Percentiles rank a stretch among this genome's conserved stretches.
These are phyloP conservation scores for Sebastes steindachneri DNA, from an alignment of 2,797 vertebrate genomes.

Conservation along the genomic window DNA sequence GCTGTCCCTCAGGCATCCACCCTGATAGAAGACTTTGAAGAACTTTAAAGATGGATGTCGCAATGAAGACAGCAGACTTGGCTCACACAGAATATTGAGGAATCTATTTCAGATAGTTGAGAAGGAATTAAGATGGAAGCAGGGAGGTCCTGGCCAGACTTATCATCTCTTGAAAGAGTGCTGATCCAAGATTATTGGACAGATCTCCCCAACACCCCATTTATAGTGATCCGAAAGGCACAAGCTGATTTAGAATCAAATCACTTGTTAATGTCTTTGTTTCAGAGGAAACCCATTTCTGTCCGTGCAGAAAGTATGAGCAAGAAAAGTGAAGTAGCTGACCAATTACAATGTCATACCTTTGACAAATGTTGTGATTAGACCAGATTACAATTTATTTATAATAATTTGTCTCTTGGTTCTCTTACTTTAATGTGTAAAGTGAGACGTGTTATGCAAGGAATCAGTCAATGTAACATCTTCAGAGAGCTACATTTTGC, in stretches of 20 bases:
- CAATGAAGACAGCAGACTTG: slow-evolving; percentile 73
- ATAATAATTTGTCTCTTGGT: background rate
- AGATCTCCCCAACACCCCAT: slow-evolving; percentile 17
- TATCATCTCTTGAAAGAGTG: slow-evolving; percentile 52
- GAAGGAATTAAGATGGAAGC: slow-evolving; percentile 64
- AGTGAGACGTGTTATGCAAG: background rate
- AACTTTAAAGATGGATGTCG: slow-evolving; percentile 82
- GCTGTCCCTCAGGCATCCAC: slow-evolving; percentile 66
- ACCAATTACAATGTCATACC: background rate
- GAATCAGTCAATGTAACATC: background rate
- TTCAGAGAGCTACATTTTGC: background rate
- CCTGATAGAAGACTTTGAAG: slow-evolving; percentile 77
- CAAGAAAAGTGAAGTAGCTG: background rate
- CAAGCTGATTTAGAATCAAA: slow-evolving; percentile 7
- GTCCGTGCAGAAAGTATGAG: background rate
- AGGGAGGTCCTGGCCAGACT: slow-evolving; percentile 59
- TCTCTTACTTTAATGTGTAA: background rate
- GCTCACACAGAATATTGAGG: slow-evolving; percentile 69
- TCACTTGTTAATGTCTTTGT: slow-evolving; percentile 1
- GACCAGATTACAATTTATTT: background rate
- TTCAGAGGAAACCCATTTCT: background rate
- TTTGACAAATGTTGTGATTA: background rate
- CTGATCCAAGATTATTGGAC: slow-evolving; percentile 45
- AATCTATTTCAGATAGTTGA: slow-evolving; percentile 71
- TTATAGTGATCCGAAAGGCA: slow-evolving; percentile 25